Base-by-base conservation (phyloP, 1,140 invertebrate species). In the Apocrypta bakeri region DNA sequence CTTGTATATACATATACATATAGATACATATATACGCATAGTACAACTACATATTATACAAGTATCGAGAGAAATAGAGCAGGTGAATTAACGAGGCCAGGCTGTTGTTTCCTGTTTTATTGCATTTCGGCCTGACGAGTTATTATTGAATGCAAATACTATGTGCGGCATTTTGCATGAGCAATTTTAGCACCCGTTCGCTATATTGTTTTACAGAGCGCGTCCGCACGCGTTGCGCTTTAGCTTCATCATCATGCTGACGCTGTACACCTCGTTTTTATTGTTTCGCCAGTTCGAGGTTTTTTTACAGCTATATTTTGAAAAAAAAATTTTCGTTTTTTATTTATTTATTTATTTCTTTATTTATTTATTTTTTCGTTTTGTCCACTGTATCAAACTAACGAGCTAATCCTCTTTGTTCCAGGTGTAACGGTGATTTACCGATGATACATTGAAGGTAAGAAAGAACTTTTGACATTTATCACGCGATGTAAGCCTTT, bases 101-200 rank as follows among this genome's bases (percentile, higher is more conserved):
- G 63, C 63, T 25, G 25, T 21, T 25, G 24, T 25, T 29, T 2
- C 24, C 31, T 40, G 17, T 42, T 78, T 78, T 78, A 69, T 69
- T 42, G 17, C 24, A 76, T 79, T 79, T 56, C 37, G n/a, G 25
- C 21, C 25, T 12, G 66, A 31, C 25, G 27, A 79, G 48, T 79
- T 79, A 72, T 61, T 61, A 72, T 63, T 63, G 29, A 79, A 79
- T 61, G 48, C 42, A 63, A 72, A 79, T 79, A 78, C 12, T 48
- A 11, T 27, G 21, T 21, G 12, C 7, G 37, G 24, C 17, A 48
- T 72, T 79, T 79, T 72, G 2, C 11, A 31, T 12, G 7, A n/a
- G 4, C 24, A 27, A 71, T 25, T 71, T 79, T 71, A 75, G 25
- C 61, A 33, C 21, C 71, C n/a, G 37, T 14, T 8, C 37, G 37